phyloP scores from a whole-genome alignment of 2,113 vertebrate species.

The Anguilla rostrata region DNA sequence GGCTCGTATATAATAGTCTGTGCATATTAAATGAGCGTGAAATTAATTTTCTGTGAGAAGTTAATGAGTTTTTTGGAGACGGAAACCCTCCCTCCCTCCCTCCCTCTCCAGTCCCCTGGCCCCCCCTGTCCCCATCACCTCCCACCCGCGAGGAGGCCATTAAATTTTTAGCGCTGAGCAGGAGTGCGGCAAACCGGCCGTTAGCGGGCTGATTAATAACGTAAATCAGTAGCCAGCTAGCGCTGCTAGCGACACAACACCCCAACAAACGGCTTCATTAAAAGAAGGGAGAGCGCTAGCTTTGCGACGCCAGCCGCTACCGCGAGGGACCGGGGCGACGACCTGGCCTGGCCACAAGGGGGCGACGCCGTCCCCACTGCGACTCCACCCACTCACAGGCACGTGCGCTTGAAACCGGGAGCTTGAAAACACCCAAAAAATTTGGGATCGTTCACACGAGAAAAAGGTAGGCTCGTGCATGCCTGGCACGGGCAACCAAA shows the following conservation, averaged over 20 bases:
- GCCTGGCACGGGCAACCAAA: background rate
- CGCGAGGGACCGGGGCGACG: no score
- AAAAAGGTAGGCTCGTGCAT: background rate
- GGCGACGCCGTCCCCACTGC: no score
- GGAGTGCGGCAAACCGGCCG: no score
- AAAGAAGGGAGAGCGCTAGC: no score
- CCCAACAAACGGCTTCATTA: no score
- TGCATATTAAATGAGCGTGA: background rate
- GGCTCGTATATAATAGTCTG: background rate
- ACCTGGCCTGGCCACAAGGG: no score
- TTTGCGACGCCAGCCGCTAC: no score
- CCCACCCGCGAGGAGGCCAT: background rate
- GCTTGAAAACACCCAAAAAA: background rate
- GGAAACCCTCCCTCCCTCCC: background rate
- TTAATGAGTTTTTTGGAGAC: background rate
- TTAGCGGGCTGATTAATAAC: background rate
- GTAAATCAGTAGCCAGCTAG: background rate
- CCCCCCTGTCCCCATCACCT: no score
- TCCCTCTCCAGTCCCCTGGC: no score
- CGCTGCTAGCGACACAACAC: no score
- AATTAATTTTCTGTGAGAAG: background rate
- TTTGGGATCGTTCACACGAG: background rate
- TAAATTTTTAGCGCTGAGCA: background rate
- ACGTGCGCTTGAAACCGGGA: no score
- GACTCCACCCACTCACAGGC: no score